Percentiles rank a stretch among this genome's conserved stretches.
These are phyloP conservation scores for Mus spicilegus DNA, from an alignment of 2,113 vertebrate genomes.

Conservation along the genomic window DNA sequence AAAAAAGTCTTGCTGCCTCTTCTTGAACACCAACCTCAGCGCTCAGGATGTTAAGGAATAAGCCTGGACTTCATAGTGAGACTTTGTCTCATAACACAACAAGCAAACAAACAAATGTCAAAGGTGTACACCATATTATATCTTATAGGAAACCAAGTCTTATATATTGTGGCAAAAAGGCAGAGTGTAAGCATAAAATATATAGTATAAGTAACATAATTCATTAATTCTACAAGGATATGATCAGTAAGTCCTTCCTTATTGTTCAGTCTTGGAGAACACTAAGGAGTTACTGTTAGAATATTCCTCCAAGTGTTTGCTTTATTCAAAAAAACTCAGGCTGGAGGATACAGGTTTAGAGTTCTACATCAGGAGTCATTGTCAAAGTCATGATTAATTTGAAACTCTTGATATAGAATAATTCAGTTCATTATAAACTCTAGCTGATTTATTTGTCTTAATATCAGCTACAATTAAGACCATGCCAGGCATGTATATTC, in stretches of 20 bases:
- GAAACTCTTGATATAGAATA: slow-evolving; percentile 56
- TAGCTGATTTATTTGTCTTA: slow-evolving; percentile 75
- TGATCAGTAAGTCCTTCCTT: not conserved
- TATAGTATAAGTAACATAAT: not conserved
- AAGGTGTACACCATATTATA: not conserved
- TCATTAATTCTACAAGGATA: not conserved
- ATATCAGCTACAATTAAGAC: slow-evolving; percentile 67
- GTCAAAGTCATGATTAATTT: slow-evolving; percentile 48
- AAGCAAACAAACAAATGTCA: not conserved
- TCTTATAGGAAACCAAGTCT: not conserved
- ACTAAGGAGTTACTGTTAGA: not conserved
- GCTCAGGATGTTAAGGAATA: not conserved
- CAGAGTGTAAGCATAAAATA: not conserved
- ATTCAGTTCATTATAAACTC: slow-evolving; percentile 68
- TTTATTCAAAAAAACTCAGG: not conserved
- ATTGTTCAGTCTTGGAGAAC: not conserved
- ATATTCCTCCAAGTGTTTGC: not conserved
- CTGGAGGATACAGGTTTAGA: not conserved
- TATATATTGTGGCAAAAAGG: not conserved
- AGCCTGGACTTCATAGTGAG: not conserved
- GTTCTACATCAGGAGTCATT: not conserved
- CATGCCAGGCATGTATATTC: slow-evolving; percentile 57
- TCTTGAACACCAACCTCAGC: not conserved
- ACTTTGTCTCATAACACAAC: not conserved
- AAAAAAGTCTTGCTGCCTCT: too few species aligned